Conservation (phyloP, 2,888 invertebrate species). For the Lepidonotus clava region DNA sequence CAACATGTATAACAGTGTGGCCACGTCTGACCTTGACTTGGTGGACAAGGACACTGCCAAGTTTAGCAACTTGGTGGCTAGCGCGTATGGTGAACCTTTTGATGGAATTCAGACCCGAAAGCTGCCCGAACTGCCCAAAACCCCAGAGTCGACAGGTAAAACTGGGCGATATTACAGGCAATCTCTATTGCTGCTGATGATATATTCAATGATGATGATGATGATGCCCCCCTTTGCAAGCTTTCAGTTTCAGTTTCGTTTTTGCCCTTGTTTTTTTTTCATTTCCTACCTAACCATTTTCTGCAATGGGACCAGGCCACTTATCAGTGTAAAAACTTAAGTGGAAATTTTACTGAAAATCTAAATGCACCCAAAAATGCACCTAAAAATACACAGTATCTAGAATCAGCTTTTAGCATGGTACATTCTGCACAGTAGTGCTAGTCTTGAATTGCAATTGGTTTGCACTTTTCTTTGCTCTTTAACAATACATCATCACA, state of each 20-base stretch:
- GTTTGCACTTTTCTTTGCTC: slow-evolving; percentile 24
- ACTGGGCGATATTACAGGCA: neutral
- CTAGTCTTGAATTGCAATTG: neutral
- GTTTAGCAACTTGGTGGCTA: slow-evolving; percentile 58
- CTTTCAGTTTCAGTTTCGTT: neutral
- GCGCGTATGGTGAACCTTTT: slow-evolving; percentile 60
- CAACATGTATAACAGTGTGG: slow-evolving; percentile 80
- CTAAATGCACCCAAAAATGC: slow-evolving; percentile 18
- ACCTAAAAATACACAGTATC: slow-evolving; percentile 7
- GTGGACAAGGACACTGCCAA: slow-evolving; percentile 65
- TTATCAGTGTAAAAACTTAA: slow-evolving; percentile 12
- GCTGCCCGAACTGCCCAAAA: slow-evolving; percentile 76
- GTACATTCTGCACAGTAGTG: neutral
- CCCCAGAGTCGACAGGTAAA: slow-evolving; percentile 67
- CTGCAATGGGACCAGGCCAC: slow-evolving; percentile 29
- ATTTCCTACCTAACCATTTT: too few relatives aligned
- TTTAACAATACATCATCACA: neutral
- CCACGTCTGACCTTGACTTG: slow-evolving; percentile 74
- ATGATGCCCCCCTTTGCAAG: neutral
- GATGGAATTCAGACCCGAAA: slow-evolving; percentile 73
- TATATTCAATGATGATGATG: neutral
- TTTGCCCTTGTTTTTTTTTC: too few relatives aligned
- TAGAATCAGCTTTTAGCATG: slow-evolving; percentile 1
- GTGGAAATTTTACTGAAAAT: neutral
- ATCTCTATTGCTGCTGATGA: neutral